Evolutionary conservation across 1,140 invertebrate species (phyloP).

Genomic region (Pinna nobilis): DNA sequence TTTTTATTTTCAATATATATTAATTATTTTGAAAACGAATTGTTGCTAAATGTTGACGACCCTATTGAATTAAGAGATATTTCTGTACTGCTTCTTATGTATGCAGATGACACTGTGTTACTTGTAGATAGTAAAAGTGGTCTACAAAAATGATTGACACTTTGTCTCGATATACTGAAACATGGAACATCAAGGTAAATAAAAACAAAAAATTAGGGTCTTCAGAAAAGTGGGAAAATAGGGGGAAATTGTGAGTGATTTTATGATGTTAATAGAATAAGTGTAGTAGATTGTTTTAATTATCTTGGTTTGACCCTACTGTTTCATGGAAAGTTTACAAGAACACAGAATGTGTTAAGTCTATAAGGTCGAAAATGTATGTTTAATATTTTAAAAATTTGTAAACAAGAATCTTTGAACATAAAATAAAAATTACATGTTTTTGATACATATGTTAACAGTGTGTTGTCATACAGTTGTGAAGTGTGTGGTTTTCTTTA

Average conservation of each 20-base stretch:
- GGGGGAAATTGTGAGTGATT: not conserved
- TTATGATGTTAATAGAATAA: conserved; percentile 5
- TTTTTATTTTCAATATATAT: conserved; percentile 36
- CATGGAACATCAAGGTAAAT: conserved; percentile 41
- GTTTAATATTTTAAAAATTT: conserved; percentile 13
- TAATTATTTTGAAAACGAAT: conserved; percentile 24
- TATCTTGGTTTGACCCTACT: conserved; percentile 37
- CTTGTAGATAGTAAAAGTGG: conserved; percentile 18
- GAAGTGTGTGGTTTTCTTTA: conserved; percentile 32
- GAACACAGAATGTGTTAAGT: conserved; percentile 1
- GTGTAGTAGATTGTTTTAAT: conserved; percentile 24
- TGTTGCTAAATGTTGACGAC: conserved; percentile 12
- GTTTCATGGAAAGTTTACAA: conserved; percentile 24
- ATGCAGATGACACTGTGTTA: conserved; percentile 46
- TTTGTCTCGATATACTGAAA: conserved; percentile 25
- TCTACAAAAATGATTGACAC: conserved; percentile 30
- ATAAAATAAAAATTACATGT: conserved; percentile 24
- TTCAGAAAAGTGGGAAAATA: conserved; percentile 13
- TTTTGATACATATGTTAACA: conserved; percentile 31
- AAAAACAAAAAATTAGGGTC: conserved; percentile 36
- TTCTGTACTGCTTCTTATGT: conserved; percentile 33
- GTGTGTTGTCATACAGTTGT: conserved; percentile 29
- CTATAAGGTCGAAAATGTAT: conserved; percentile 22
- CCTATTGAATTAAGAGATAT: conserved; percentile 19
- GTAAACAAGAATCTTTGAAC: conserved; percentile 15